These are phyloP conservation scores for Chrysogorgia sp. DNA, from an alignment of 92 coral and sea anemone genomes.

Conservation along the genomic window DNA sequence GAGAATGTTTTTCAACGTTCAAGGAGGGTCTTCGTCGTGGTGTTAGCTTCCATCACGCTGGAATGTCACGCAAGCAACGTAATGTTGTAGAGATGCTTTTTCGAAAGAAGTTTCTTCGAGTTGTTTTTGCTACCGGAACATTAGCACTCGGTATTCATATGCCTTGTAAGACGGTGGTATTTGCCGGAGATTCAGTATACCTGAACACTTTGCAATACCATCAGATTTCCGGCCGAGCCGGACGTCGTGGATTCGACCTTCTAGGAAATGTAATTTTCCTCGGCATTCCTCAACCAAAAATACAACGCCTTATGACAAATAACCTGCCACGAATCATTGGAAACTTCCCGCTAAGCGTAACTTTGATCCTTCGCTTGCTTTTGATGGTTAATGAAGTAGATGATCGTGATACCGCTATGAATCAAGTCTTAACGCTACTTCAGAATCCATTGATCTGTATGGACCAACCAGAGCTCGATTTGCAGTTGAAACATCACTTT, in stretches of 20 bases:
- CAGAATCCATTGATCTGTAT: conserved; percentile 71
- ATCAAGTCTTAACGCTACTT: conserved; percentile 63
- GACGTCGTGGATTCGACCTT: conserved; percentile 76
- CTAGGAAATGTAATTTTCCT: conserved; percentile 72
- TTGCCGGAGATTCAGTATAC: conserved; percentile 70
- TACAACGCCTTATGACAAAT: conserved; percentile 70
- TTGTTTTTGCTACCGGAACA: conserved; percentile 67
- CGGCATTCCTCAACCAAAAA: conserved; percentile 70
- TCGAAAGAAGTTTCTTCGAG: conserved; percentile 66
- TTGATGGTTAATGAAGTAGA: conserved; percentile 56
- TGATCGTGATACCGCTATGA: conserved; percentile 39
- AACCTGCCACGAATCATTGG: conserved; percentile 71
- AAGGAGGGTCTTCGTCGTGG: conserved; percentile 62
- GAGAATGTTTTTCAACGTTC: neutral
- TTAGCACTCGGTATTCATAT: conserved; percentile 80
- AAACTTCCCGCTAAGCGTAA: conserved; percentile 67
- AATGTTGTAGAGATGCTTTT: conserved; percentile 65
- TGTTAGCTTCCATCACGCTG: conserved; percentile 69
- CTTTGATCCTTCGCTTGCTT: conserved; percentile 72
- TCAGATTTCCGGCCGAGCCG: conserved; percentile 80
- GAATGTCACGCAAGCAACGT: conserved; percentile 44
- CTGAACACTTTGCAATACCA: conserved; percentile 71
- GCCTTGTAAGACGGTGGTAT: conserved; percentile 89
- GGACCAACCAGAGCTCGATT: conserved; percentile 60
- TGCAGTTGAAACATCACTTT: conserved; percentile 72